These are phyloP conservation scores for Microdon myrmicae DNA, from an alignment of 2,888 invertebrate genomes.

Conservation along the genomic window DNA sequence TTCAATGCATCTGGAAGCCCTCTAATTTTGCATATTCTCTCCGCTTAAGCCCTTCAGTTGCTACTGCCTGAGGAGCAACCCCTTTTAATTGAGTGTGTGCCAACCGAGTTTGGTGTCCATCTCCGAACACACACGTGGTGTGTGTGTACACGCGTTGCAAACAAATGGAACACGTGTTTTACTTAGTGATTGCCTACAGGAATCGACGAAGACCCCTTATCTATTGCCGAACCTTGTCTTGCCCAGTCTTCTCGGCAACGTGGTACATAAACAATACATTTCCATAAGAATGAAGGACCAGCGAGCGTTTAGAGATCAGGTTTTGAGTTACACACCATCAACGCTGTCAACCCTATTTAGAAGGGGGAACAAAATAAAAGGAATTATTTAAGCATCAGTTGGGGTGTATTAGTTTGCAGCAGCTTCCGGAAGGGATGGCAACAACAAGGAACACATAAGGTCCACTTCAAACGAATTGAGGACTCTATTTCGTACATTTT, in stretches of 20 bases:
- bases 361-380: not conserved
- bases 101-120: too few relatives aligned
- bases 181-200: constrained; percentile 1
- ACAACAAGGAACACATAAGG: too few relatives aligned
- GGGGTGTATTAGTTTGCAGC: constrained; percentile 9
- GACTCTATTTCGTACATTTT: too few relatives aligned
- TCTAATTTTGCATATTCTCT: constrained; percentile 8
- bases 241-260: not conserved
- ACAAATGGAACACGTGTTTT: constrained; percentile 1
- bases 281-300: not conserved
- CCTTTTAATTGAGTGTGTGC: not conserved
- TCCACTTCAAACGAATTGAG: too few relatives aligned
- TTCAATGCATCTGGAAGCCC: constrained; percentile 20
- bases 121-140: not conserved
- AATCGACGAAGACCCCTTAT: constrained; percentile 19
- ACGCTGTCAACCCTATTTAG: constrained; percentile 13
- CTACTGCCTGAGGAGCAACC: not conserved
- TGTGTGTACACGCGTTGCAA: constrained; percentile 5
- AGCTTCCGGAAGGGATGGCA: not conserved
- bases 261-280: constrained; percentile 9
- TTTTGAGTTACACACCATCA: constrained; percentile 36
- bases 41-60: too few relatives aligned
- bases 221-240: constrained; percentile 2
- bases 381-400: constrained; percentile 19
- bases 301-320: constrained; percentile 20